Percentiles rank a stretch among this genome's conserved stretches.
phyloP scores from a whole-genome alignment of 37 sponge, comb jelly and placozoan genomes.

The Beroe ovata region DNA sequence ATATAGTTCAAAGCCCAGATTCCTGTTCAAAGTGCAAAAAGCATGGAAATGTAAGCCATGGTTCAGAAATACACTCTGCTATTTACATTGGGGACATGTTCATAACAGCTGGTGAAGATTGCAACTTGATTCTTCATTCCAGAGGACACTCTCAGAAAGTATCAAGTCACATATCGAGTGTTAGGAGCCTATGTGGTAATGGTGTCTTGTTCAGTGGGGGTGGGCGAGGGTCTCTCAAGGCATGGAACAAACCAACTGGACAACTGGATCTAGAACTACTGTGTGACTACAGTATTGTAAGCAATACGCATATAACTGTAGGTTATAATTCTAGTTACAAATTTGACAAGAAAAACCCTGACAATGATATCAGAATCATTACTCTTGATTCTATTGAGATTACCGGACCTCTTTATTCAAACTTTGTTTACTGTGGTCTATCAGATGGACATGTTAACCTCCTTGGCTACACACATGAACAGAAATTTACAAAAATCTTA shows the following conservation, averaged over 20 bases:
- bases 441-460: constrained; percentile 1
- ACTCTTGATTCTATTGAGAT: not conserved
- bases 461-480: not conserved
- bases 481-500: not conserved
- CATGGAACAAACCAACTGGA: not conserved
- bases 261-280: constrained; percentile 8
- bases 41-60: not conserved
- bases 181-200: not conserved
- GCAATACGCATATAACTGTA: constrained; percentile 15
- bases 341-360: constrained; percentile 23
- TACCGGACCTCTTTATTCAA: not conserved
- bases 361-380: constrained; percentile 16
- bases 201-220: constrained; percentile 41
- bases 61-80: constrained; percentile 26
- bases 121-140: constrained; percentile 21
- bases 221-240: constrained; percentile 38
- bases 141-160: not conserved
- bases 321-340: constrained; percentile 46
- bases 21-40: not conserved
- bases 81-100: not conserved
- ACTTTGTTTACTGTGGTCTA: not conserved
- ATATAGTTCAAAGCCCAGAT: not conserved
- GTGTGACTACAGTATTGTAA: constrained; percentile 14
- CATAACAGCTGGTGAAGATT: constrained; percentile 23
- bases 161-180: constrained; percentile 43